Evolutionary conservation across 2,797 vertebrate genomes (phyloP), one percentile per base, ranked within the genome.

Genomic region (Urophycis tenuis): DNA sequence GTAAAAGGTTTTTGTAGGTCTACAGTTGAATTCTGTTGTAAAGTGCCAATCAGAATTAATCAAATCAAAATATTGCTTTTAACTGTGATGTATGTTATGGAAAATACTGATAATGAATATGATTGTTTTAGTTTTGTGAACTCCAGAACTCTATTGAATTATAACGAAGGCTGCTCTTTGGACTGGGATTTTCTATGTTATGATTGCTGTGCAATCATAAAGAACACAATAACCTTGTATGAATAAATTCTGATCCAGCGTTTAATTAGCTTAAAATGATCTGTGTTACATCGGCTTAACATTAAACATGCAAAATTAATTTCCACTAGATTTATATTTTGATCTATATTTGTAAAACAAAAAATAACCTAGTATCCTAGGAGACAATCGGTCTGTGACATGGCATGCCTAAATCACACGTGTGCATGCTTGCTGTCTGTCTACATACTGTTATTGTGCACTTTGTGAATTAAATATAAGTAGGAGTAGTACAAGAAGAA

Each of bases 401-500:
- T 79, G 60, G 39, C 41, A n/a, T 73, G 81, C 74, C 77, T 4
- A 77, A 82, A 77, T 35, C 73, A 5, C 22, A 64, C 69, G 17
- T 30, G 69, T 19, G 14, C 33, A 64, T 72, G 17, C 35, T 73
- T 19, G 14, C 33, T 72, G 33, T 53, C 25, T 1, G 15, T 72
- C 53, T 67, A 39, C 73, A 35, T 67, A n/a, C n/a, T n/a, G n/a
- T n/a, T n/a, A n/a, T 75, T 79, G 31, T 67, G 32, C 14, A 32
- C 33, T 33, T 11, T 0, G 31, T 69, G 74, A 69, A 70, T 32
- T 29, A 72, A 72, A 75, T 22, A 71, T 10, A 73, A 74, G 36
- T 76, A 72, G 25, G 76, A 30, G 53, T 25, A 35, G 6, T 78
- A 86, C 79, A 87, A 84, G 81, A 91, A 84, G 83, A 86, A 87